A percentile compares a stretch with the other conserved stretches of the same genome.
Evolutionary conservation across 1,140 invertebrate species (phyloP).

Genomic region (Coelopa frigida): DNA sequence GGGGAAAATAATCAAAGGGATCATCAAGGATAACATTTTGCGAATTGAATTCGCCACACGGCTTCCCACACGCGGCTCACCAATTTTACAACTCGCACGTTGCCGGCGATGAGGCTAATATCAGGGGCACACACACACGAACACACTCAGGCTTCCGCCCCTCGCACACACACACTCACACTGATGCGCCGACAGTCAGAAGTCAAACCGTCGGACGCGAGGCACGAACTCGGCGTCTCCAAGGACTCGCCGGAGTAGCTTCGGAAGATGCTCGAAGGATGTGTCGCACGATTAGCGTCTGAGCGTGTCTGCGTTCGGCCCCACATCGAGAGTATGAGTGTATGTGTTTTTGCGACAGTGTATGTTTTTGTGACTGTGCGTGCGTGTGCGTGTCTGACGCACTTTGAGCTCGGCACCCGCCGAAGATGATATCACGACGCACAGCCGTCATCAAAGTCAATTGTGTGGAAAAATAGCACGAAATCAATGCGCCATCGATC

Average conservation of each 20-base stretch:
- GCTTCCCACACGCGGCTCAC: slow-evolving; percentile 43
- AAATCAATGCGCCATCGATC: too few species aligned
- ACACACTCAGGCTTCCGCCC: too few species aligned
- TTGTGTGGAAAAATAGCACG: slow-evolving; percentile 43
- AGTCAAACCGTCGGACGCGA: background rate
- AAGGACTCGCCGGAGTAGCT: background rate
- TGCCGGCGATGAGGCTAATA: slow-evolving; percentile 2
- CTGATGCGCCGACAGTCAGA: background rate
- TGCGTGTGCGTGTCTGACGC: background rate
- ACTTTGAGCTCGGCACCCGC: background rate
- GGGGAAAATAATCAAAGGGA: slow-evolving; percentile 12
- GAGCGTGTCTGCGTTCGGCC: too few species aligned
- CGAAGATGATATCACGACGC: background rate
- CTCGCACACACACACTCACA: background rate
- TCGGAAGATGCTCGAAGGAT: slow-evolving; percentile 3
- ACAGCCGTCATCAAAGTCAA: slow-evolving; percentile 41
- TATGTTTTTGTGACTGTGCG: background rate
- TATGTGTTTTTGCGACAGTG: too few species aligned
- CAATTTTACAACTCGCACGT: slow-evolving; percentile 17
- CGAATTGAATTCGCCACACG: slow-evolving; percentile 44
- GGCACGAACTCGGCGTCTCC: background rate
- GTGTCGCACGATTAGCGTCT: background rate
- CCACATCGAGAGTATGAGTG: too few species aligned
- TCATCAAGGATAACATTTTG: slow-evolving; percentile 31
- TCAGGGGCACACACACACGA: too few species aligned